Base-by-base conservation (phyloP, 2,888 invertebrate genomes). In the Ceramica pisi region DNA sequence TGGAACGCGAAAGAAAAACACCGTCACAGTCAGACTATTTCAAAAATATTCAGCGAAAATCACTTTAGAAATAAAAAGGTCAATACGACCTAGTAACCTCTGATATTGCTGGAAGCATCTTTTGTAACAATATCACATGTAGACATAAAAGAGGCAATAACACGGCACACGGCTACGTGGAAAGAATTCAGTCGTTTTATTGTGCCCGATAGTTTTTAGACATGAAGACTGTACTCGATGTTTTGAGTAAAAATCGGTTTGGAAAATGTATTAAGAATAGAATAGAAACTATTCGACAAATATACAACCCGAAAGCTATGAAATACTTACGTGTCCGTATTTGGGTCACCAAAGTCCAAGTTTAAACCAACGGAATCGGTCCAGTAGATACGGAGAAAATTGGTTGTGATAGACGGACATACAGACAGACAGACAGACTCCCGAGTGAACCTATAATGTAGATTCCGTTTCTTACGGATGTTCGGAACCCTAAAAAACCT, bases 101-200 rank as follows among this genome's bases (percentile, higher is more conserved):
- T 35, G 26, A 10, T 44, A 79, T 41, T 65, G 46, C 51, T 55
- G 56, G 48, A 35, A 48, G 48, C 44, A 51, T 57, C 46, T 66
- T 65, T 73, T 63, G 56, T 73, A 50, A 31, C 80, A 67, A 80
- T 68, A 80, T 83, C 51, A 63, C 51, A 65, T 66, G 64, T 16
- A 55, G 59, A 56, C 75, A 67, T 71, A 80, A 80, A 80, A 48
- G 57, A 10, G 0, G 26, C 46, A 65, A 80, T 80, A 80, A 80
- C 61, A 41, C 41, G 79, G 68, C 55, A 38, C 64, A 59, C 31
- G 55, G 55, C 19, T 59, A 80, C 80, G 80, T 80, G 80, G 57
- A 80, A 75, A 68, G 80, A 80, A 83, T 83, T 68, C 68, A 83
- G 66, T 60, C 31, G 44, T 66, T 38, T 56, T 50, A 82, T 80